phyloP scores from a whole-genome alignment of 2,113 vertebrate species.

The Petroica traversi region DNA sequence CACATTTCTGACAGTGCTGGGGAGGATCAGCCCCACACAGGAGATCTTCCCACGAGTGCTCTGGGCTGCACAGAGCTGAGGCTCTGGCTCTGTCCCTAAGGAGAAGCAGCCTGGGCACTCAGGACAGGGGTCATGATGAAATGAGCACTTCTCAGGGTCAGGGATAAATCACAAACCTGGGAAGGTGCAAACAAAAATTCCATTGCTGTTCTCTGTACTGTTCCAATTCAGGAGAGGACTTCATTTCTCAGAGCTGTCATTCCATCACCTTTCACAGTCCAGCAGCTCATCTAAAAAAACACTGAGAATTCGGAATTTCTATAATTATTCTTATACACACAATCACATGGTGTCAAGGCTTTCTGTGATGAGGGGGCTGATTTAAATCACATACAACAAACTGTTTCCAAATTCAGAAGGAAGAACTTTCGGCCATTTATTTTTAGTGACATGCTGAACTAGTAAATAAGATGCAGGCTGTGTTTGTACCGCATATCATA shows the following conservation, averaged over 20 bases:
- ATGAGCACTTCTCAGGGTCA: neutral
- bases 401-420: neutral
- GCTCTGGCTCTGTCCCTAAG: neutral
- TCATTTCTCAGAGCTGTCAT: neutral
- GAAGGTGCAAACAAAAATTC: neutral
- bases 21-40: neutral
- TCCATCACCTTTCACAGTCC: neutral
- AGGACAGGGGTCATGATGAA: neutral
- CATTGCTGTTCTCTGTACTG: neutral
- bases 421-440: neutral
- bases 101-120: neutral
- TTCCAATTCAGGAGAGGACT: neutral
- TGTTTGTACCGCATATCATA: neutral
- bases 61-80: neutral
- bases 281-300: neutral
- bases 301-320: neutral
- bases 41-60: rapidly evolving
- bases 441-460: neutral
- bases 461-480: neutral
- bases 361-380: neutral
- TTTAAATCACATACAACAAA: neutral
- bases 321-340: neutral
- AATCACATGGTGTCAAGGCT: neutral
- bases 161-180: neutral
- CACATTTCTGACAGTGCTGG: neutral